Conservation (phyloP, 2,888 invertebrate genomes). For the Lacanobia wlatinum region DNA sequence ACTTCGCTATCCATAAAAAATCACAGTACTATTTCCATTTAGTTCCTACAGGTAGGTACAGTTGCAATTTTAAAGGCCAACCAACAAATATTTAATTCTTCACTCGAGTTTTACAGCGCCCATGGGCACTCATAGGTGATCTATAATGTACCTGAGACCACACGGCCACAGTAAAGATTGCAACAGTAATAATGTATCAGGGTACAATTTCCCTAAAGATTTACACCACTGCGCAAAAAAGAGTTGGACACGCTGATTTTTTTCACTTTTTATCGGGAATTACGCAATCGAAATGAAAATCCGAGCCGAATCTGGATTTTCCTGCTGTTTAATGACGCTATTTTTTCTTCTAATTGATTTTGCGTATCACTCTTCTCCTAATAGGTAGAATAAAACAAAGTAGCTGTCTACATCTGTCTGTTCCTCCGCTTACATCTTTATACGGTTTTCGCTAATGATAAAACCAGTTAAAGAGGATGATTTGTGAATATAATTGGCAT, state of each 20-base stretch:
- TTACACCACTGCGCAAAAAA: slow-evolving; percentile 14
- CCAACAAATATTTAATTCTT: slow-evolving; percentile 22
- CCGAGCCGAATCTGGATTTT: background rate
- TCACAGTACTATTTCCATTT: background rate
- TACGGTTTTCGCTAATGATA: no score
- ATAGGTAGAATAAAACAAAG: no score
- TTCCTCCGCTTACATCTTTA: no score
- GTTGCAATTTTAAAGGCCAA: slow-evolving; percentile 9
- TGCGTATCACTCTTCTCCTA: background rate
- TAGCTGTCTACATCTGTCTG: no score
- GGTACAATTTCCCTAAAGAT: slow-evolving; percentile 53
- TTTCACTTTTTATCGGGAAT: background rate
- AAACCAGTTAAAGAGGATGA: no score
- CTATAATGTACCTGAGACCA: slow-evolving; percentile 17
- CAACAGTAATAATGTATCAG: slow-evolving; percentile 56
- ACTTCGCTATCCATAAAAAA: background rate
- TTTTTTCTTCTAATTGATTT: background rate
- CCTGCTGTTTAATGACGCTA: background rate
- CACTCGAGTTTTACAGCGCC: slow-evolving; percentile 30
- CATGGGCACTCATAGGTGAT: slow-evolving; percentile 12
- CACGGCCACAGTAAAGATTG: slow-evolving; percentile 47
- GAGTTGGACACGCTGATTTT: slow-evolving; percentile 1
- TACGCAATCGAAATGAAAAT: background rate
- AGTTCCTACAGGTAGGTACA: background rate
- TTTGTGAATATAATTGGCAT: no score